These are phyloP conservation scores for Hippocampus guttulatus DNA, from an alignment of 2,113 vertebrate genomes.

Conservation along the genomic window DNA sequence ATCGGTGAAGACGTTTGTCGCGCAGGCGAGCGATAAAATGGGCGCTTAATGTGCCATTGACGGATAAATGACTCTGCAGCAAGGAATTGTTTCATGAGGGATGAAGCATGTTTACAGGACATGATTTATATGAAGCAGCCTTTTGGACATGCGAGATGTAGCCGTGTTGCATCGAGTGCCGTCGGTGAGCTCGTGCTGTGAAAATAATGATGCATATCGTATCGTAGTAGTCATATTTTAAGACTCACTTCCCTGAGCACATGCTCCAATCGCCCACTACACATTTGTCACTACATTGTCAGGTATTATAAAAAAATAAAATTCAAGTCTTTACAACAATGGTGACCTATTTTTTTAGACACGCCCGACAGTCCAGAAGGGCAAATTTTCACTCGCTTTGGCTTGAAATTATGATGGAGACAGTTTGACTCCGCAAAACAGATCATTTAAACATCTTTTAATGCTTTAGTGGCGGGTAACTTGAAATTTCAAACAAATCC, in stretches of 20 bases:
- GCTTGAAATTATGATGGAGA: background rate
- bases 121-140: background rate
- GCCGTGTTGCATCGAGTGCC: too few relatives aligned
- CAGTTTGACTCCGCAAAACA: background rate
- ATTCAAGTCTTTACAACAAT: too few relatives aligned
- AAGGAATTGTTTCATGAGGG: conserved; percentile 29
- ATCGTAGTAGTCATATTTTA: too few relatives aligned
- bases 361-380: too few relatives aligned
- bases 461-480: background rate
- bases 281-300: too few relatives aligned
- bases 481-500: background rate
- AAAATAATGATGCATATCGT: background rate
- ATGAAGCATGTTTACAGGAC: conserved; percentile 31
- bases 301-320: too few relatives aligned
- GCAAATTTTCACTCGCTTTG: background rate
- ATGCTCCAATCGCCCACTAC: too few relatives aligned
- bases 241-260: too few relatives aligned
- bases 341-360: too few relatives aligned
- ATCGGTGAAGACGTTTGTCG: conserved; percentile 47
- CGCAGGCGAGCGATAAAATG: conserved; percentile 40
- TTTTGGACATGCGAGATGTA: background rate
- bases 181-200: background rate
- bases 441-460: background rate
- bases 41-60: conserved; percentile 54
- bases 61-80: conserved; percentile 45